Evolutionary conservation across 2,888 invertebrate genomes (phyloP).

Genomic region (Hydrotaea diabolus): DNA sequence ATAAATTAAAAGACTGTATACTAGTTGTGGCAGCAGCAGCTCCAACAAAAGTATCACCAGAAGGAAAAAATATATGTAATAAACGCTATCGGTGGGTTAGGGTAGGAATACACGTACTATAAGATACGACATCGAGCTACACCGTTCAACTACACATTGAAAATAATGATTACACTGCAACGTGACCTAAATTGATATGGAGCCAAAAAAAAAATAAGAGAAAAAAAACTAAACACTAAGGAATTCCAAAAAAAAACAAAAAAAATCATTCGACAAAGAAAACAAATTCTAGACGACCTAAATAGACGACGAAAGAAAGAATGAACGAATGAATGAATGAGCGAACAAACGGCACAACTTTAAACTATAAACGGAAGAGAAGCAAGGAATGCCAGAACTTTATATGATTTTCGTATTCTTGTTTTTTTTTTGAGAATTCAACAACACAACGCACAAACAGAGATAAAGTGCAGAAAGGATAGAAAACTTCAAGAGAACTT

Average conservation of each 20-base stretch:
- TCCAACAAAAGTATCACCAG: no score
- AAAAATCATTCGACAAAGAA: constrained; percentile 16
- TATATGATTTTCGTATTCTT: neutral
- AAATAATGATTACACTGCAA: constrained; percentile 58
- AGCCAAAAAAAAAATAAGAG: constrained; percentile 62
- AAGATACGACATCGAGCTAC: neutral
- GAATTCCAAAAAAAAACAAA: constrained; percentile 38
- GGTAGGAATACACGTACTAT: no score
- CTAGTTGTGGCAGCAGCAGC: neutral
- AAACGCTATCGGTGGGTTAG: no score
- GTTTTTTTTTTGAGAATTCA: neutral
- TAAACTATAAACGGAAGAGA: constrained; percentile 22
- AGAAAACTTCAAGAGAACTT: neutral
- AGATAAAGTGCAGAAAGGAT: neutral
- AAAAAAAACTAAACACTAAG: constrained; percentile 39
- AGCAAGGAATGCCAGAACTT: neutral
- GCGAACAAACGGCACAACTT: neutral
- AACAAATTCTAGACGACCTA: constrained; percentile 64
- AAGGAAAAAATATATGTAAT: no score
- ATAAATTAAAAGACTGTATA: neutral
- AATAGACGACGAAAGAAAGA: constrained; percentile 25
- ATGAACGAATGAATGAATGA: neutral
- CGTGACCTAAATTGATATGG: constrained; percentile 65
- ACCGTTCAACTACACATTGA: neutral
- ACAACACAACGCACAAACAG: constrained; percentile 11